Evolutionary conservation across 2,113 vertebrate species (phyloP), one percentile per base, ranked within the genome.

Genomic region (Platichthys flesus): DNA sequence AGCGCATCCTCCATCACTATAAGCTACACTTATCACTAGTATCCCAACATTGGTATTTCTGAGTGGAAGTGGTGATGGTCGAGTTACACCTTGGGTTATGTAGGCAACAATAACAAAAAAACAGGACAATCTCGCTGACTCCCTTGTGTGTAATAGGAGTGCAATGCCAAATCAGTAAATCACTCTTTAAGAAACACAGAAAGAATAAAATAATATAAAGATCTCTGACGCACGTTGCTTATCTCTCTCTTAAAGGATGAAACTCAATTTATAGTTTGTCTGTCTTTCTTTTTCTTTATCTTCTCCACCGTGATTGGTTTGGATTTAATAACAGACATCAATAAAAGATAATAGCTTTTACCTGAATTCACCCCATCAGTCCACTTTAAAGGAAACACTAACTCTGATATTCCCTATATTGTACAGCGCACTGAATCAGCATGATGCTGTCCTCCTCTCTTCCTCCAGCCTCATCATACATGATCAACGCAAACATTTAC

Each of bases 401-500:
- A n/a, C 21, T 67, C 65, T 58, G 56, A 81, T 51, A 54, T 72
- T 73, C 35, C 24, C 0, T 54, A n/a, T 24, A 24, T 24, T 49
- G 24, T 18, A 58, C 62, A 12, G 37, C 20, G 18, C 13, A 14
- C 51, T 16, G 21, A 23, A 23, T 23, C 23, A 23, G 23, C 23
- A 23, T 23, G 23, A 23, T 23, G 23, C 23, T 23, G 23, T 23
- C 23, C 23, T 23, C 23, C 23, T 23, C 23, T 23, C 23, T 23
- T 23, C 23, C 23, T 23, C 23, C 23, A 23, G 23, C 23, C 1
- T 23, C 78, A 69, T 72, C 81, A 87, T 77, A 82, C 82, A 76
- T 73, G 70, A 78, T 74, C 55, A 79, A 83, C 68, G 58, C 73
- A 81, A 86, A 87, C 88, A 89, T 86, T 88, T 72, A 79, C 61